Evolutionary conservation across 2,888 invertebrate genomes (phyloP), one percentile per base, ranked within the genome.

Genomic region (Apomyelois bistriatella): DNA sequence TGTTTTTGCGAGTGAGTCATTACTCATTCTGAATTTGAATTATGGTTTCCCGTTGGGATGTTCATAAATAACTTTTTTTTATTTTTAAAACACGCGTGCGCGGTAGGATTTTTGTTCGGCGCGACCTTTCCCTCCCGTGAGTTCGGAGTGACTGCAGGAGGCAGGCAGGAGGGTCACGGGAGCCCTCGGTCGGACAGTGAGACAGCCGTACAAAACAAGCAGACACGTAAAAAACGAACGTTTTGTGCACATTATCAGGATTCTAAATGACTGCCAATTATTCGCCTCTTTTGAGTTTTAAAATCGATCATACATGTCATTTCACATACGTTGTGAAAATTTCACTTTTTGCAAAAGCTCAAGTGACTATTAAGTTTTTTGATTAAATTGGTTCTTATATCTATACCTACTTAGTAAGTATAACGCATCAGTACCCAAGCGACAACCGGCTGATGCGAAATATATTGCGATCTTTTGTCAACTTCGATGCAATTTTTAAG

Each of bases 101-200:
- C 65, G 61, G 51, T 13, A 55, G 54, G 42, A 1, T 53, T 48
- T 42, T 46, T 54, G 52, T 53, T 55, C 54, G 58, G 67, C 66
- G 79, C 72, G 82, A 71, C 82, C 83, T 77, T 62, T 62, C 80
- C 66, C 74, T 72, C 77, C 69, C 74, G 75, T 72, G 70, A 75
- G 79, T 82, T 79, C 79, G 79, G 81, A 75, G 78, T 71, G 82
- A 89, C 89, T 89, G 60, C 48, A 53, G 83, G 68, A 75, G 68
- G 60, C 56, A 75, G 68, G 60, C 56, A 64, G 71, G 75, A 69
- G 46, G 46, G 46, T 30, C 32, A 74, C 68, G 69, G 64, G 70
- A 70, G 69, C 73, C 76, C 74, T 74, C 71, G 57, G 61, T 64
- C 72, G 68, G 73, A 61, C 64, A 85, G 61, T 64, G 71, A 68